A percentile compares a stretch with the other conserved stretches of the same genome.
Evolutionary conservation across 2,888 invertebrate genomes (phyloP).

Genomic region (Hirtodrosophila duncani): DNA sequence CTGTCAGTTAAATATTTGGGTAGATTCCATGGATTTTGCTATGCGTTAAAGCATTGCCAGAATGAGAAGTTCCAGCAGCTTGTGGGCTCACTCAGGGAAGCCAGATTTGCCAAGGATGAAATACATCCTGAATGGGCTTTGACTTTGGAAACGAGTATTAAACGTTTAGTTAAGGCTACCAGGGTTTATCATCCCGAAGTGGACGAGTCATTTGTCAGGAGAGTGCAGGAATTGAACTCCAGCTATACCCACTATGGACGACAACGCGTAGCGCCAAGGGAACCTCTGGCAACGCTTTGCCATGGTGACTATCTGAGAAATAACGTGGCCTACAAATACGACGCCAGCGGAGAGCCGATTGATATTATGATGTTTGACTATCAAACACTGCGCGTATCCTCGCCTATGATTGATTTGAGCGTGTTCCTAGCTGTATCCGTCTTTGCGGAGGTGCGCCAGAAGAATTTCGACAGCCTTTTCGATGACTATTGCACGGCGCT

Average conservation of each 20-base stretch:
- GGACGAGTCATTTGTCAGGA: slow-evolving; percentile 55
- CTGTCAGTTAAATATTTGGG: slow-evolving; percentile 68
- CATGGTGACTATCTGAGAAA: slow-evolving; percentile 77
- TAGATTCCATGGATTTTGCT: slow-evolving; percentile 74
- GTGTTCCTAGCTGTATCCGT: slow-evolving; percentile 70
- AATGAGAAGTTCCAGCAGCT: slow-evolving; percentile 57
- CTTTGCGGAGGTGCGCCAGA: slow-evolving; percentile 63
- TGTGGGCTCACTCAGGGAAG: slow-evolving; percentile 54
- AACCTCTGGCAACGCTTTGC: slow-evolving; percentile 74
- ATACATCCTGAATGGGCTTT: slow-evolving; percentile 43
- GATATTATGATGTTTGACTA: slow-evolving; percentile 77
- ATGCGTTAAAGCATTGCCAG: slow-evolving; percentile 67
- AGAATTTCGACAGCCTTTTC: slow-evolving; percentile 71
- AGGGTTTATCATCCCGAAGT: slow-evolving; percentile 55
- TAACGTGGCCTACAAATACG: slow-evolving; percentile 76
- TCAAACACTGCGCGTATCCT: slow-evolving; percentile 74
- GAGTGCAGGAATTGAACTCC: slow-evolving; percentile 37
- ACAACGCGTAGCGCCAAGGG: slow-evolving; percentile 66
- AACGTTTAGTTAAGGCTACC: slow-evolving; percentile 44
- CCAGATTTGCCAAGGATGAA: slow-evolving; percentile 54
- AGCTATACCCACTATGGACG: slow-evolving; percentile 48
- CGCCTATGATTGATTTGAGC: slow-evolving; percentile 76
- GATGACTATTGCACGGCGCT: slow-evolving; percentile 66
- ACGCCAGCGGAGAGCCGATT: slow-evolving; percentile 45
- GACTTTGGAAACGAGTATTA: slow-evolving; percentile 16